Evolutionary conservation across 2,888 invertebrate species (phyloP), one percentile per base, ranked within the genome.

Genomic region (Thera britannica): DNA sequence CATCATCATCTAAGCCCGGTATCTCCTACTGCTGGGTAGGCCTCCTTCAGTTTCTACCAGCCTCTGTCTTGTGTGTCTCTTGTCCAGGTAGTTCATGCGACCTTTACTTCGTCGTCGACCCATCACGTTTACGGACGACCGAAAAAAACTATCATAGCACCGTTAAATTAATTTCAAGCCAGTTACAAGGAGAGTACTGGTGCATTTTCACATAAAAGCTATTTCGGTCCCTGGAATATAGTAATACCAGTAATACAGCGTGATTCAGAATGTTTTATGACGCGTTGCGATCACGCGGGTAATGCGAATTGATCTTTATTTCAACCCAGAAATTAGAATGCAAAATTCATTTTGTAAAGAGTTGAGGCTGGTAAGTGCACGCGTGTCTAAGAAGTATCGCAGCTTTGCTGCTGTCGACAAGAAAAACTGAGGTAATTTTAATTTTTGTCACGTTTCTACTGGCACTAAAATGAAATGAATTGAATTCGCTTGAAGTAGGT

Each of bases 281-380:
- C 66, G 70, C 66, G 58, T 73, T 73, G 70, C 61, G 67, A 74
- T 74, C 79, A 75, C 80, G 80, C 76, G 78, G 63, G 72, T 65
- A 62, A 76, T 73, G 65, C 70, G 63, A 77, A 77, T 77, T 77
- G 64, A 75, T 75, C 77, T 79, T 74, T 78, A 78, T 74, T 76
- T 75, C 70, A 62, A 69, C 72, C 57, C 68, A 68, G 66, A 71
- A 75, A 77, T 75, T 71, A 67, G 68, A 63, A 66, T 61, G 65
- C 61, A 67, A 62, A 59, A 68, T 71, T 68, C 38, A 46, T 44
- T 56, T 62, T 62, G 67, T 63, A 58, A 65, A 58, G 2, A 6
- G 8, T 54, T 38, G 46, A 48, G 58, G 46, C 12, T n/a, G 48
- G 38, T 38, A 38, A 38, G 38, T 38, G 38, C 38, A 38, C 5